Base-by-base conservation (phyloP, 2,113 vertebrate species). In the Colaptes auratus region DNA sequence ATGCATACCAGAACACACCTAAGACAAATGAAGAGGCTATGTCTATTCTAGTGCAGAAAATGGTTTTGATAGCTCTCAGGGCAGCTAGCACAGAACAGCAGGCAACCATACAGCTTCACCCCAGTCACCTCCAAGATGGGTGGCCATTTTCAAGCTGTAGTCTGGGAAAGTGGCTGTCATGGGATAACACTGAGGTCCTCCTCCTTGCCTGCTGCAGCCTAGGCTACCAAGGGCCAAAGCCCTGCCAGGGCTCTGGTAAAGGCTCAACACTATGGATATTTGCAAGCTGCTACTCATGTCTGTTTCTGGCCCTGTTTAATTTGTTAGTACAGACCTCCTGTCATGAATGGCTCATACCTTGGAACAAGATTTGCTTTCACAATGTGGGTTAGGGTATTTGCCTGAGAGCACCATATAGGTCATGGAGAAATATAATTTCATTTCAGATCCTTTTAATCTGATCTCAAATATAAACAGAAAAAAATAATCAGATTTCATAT, bases 1-100 rank as follows among this genome's bases (percentile, higher is more conserved):
- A 91, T 93, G 93, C 90, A 91, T 95, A 71, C 90, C 76, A 74
- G 79, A 83, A 81, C 88, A 90, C 82, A 94, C 75, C 92, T 94
- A 91, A 85, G 42, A 71, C 52, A 88, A 94, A 82, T 10, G 0
- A 1, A 77, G 60, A 94, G 23, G 11, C 59, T 89, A 52, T n/a
- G n/a, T 82, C n/a, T 77, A 19, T 66, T 63, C 52, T 71, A 12
- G 27, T 39, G 11, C 77, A 79, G 64, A 85, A 85, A 82, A 92
- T 88, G n/a, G 21, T 80, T 91, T 94, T 69, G 77, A 9, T 82
- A 73, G 33, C 67, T 92, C 67, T 63, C 24, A 24, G 42, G 90
- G 35, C 46, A 70, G 36, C 15, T 71, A 55, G n/a, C 18, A 13
- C 12, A 15, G 69, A 36, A 46, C 1, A 50, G 17, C 1, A 0